Evolutionary conservation across 2,113 vertebrate species (phyloP).

Genomic region (Thunnus thynnus): DNA sequence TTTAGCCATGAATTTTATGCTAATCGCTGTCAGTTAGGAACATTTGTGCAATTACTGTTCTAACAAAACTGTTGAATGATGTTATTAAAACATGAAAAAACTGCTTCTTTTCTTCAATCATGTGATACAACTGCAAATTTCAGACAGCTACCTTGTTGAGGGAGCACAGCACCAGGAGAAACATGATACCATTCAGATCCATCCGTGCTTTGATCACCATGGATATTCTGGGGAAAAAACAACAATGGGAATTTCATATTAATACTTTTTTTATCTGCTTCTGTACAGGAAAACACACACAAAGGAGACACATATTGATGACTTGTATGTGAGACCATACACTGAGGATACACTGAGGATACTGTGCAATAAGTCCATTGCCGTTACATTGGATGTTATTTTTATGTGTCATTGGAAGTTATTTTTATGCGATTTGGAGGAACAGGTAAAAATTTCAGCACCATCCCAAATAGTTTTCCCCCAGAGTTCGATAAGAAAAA

Average conservation of each 20-base stretch:
- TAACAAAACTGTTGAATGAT: no score
- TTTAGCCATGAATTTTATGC: no score
- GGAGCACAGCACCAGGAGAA: constrained; percentile 57
- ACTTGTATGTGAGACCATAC: no score
- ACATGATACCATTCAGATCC: constrained; percentile 39
- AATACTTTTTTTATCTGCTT: neutral
- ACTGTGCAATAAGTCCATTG: neutral
- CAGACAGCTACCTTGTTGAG: constrained; percentile 58
- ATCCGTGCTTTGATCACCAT: constrained; percentile 28
- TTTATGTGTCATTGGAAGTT: constrained; percentile 2
- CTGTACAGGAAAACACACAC: neutral
- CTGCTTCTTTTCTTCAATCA: neutral
- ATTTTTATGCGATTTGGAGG: constrained; percentile 47
- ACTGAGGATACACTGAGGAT: neutral
- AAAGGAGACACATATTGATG: neutral
- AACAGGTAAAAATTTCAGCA: constrained; percentile 51
- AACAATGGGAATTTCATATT: neutral
- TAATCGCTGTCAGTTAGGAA: no score
- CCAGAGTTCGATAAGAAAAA: constrained; percentile 36
- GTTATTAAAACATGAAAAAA: neutral
- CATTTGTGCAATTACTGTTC: no score
- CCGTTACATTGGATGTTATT: neutral
- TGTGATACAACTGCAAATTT: no score
- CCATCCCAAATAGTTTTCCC: constrained; percentile 32
- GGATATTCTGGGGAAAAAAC: constrained; percentile 18